Evolutionary conservation across 2,797 vertebrate genomes (phyloP), one percentile per base, ranked within the genome.

Genomic region (Glyptemys insculpta): DNA sequence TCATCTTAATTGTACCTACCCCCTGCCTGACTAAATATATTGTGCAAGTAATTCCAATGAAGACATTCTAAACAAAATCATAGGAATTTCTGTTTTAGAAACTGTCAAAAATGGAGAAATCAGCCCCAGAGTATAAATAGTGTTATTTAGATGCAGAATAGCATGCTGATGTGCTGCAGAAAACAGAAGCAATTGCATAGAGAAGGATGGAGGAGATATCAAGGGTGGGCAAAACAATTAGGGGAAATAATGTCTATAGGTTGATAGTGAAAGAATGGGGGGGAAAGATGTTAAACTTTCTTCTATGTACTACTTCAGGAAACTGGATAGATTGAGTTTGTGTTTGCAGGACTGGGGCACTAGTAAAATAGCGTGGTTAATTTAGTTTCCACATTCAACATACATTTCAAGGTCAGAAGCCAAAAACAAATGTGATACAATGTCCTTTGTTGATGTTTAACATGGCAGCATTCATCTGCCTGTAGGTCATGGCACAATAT

Each of bases 61-160:
- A 90, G 31, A 37, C 16, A 72, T 91, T 91, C 84, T 93, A 88
- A 93, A 83, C 82, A 89, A 93, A 95, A 85, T 10, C 37, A 1
- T 3, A 72, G 3, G 2, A 9, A 62, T 31, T 4, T 56, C 65
- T 86, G 50, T 0, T 0, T 6, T 85, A 72, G 79, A 85, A 8
- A 44, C 25, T 7, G 87, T 8, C 31, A 72, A 41, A 81, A 89
- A 89, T 16, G 3, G 83, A 44, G 88, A 31, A 0, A 19, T 84
- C 89, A 93, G 72, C 80, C 8, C 89, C 34, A 21, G 88, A 83
- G 3, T 74, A 49, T 6, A 62, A 3, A 59, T 2, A 6, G 81
- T 76, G 9, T 6, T 94, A 72, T 86, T 83, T 83, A 85, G 37
- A 11, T 68, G 79, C 79, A 19, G 37, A 89, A 3, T 11, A 89